Percentiles rank a stretch among this genome's conserved stretches.
phyloP scores from a whole-genome alignment of 1,140 invertebrate genomes.

The Drosophila littoralis region DNA sequence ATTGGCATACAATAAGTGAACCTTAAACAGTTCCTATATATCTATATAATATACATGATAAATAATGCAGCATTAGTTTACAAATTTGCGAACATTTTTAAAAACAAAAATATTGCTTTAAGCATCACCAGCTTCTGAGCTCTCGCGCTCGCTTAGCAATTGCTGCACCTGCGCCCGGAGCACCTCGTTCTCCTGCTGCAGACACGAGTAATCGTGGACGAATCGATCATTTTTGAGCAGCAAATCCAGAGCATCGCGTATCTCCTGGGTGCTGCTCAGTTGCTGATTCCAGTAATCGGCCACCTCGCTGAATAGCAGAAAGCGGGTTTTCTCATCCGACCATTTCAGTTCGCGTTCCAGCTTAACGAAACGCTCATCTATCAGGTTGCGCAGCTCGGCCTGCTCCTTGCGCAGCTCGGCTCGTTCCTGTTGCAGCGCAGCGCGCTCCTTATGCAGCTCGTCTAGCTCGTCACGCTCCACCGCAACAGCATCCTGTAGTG shows the following conservation, averaged over 20 bases:
- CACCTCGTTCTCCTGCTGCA: slow-evolving; percentile 67
- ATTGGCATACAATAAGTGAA: neutral
- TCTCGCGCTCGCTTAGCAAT: slow-evolving; percentile 15
- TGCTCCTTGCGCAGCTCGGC: slow-evolving; percentile 27
- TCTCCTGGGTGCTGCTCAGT: slow-evolving; percentile 50
- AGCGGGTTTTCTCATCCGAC: slow-evolving; percentile 51
- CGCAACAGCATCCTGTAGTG: slow-evolving; percentile 12
- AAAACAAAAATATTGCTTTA: slow-evolving; percentile 9
- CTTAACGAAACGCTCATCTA: slow-evolving; percentile 52
- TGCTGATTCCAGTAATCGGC: slow-evolving; percentile 57
- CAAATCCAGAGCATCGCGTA: slow-evolving; percentile 56
- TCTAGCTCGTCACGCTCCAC: neutral
- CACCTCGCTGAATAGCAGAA: slow-evolving; percentile 50
- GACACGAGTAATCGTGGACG: slow-evolving; percentile 54
- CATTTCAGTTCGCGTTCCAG: slow-evolving; percentile 67
- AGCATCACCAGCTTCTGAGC: neutral
- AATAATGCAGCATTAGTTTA: neutral
- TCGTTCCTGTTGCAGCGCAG: neutral
- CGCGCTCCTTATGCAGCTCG: slow-evolving; percentile 24
- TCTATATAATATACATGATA: neutral
- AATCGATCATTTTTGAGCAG: slow-evolving; percentile 67
- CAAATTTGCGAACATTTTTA: neutral
- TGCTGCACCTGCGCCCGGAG: slow-evolving; percentile 50
- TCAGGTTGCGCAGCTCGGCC: slow-evolving; percentile 26
- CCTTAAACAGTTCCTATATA: too few species aligned